Evolutionary conservation across 2,113 vertebrate genomes (phyloP).

Genomic region (Nerophis ophidion): DNA sequence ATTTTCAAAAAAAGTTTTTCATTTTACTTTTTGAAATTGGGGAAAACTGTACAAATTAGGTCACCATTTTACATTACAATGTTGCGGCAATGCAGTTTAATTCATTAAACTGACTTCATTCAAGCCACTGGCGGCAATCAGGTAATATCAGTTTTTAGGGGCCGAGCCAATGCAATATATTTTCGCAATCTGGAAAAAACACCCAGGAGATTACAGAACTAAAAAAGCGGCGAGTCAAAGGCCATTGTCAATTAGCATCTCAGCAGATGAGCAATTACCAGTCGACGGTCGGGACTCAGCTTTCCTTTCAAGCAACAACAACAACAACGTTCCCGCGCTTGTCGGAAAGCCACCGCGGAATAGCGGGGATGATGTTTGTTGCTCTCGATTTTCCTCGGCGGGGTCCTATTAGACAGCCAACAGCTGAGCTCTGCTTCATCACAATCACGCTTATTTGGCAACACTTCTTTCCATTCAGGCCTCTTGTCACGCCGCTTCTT

Average conservation of each 20-base stretch:
- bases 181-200: too few species aligned
- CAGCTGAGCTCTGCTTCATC: constrained; percentile 57
- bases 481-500: constrained; percentile 33
- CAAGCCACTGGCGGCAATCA: too few species aligned
- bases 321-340: constrained; percentile 48
- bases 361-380: constrained; percentile 57
- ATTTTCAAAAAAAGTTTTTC: too few species aligned
- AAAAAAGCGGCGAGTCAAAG: constrained; percentile 52
- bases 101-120: too few species aligned
- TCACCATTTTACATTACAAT: too few species aligned
- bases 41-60: too few species aligned
- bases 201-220: constrained; percentile 37
- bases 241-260: constrained; percentile 63
- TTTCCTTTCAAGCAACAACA: constrained; percentile 43
- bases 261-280: constrained; percentile 65
- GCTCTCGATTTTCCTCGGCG: constrained; percentile 55
- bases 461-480: constrained; percentile 47
- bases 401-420: constrained; percentile 56
- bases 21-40: too few species aligned
- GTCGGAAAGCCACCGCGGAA: constrained; percentile 52
- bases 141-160: too few species aligned
- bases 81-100: too few species aligned
- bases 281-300: constrained; percentile 56
- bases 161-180: too few species aligned
- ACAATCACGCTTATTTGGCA: constrained; percentile 62